Conservation (phyloP, 2,888 invertebrate species). For the Limnephilus rhombicus region DNA sequence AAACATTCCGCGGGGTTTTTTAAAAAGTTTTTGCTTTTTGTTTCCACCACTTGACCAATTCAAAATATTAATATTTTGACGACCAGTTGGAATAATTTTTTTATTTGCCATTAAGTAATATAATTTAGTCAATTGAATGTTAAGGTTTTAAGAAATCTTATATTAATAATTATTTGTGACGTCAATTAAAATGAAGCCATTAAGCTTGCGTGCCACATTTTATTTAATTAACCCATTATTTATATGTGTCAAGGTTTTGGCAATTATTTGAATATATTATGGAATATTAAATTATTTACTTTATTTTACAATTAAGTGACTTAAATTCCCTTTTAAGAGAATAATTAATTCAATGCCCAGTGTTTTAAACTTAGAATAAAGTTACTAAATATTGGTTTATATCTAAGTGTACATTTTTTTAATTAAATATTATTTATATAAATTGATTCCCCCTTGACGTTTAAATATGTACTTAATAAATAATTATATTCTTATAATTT, state of each 20-base stretch:
- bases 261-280: not conserved
- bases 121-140: slow-evolving; percentile 12
- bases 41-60: not conserved
- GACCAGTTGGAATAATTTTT: not conserved
- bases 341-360: not conserved
- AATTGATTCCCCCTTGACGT: not conserved
- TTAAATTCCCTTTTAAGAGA: not conserved
- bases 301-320: not conserved
- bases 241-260: slow-evolving; percentile 9
- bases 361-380: not conserved
- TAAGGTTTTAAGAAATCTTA: not conserved
- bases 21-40: not conserved
- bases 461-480: not conserved
- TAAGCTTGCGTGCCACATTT: slow-evolving; percentile 40
- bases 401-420: not conserved
- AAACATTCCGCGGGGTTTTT: not conserved
- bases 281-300: not conserved
- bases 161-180: slow-evolving; percentile 10
- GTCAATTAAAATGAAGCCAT: slow-evolving; percentile 27
- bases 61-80: not conserved
- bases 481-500: not conserved
- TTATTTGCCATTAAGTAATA: slow-evolving; percentile 17
- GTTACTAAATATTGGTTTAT: not conserved
- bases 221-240: not conserved
- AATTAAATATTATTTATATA: not conserved